phyloP scores from a whole-genome alignment of 2,888 invertebrate genomes.

The Lithophane ornitopus region DNA sequence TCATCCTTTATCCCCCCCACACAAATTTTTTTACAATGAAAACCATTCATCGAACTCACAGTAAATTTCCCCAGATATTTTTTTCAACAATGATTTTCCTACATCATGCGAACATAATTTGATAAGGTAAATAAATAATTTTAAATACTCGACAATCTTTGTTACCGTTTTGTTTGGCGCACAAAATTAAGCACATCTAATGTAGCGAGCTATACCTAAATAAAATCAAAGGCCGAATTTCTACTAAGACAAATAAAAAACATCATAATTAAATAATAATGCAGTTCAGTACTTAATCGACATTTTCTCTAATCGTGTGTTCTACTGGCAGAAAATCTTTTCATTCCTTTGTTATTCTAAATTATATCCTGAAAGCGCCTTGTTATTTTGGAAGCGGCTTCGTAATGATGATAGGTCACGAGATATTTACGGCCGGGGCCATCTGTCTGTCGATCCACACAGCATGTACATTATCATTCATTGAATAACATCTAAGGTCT shows the following conservation, averaged over 20 bases:
- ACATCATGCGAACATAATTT: not conserved
- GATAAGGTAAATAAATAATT: not conserved
- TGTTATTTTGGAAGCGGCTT: not conserved
- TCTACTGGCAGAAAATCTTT: not conserved
- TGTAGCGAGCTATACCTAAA: not conserved
- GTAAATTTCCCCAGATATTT: not conserved
- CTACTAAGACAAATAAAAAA: not conserved
- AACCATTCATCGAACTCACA: not conserved
- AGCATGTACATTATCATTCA: not conserved
- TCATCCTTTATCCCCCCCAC: not conserved
- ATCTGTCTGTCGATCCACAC: not conserved
- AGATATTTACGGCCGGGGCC: not conserved
- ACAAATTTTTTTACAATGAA: not conserved
- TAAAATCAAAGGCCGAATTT: not conserved
- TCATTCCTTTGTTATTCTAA: not conserved
- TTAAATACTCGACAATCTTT: not conserved
- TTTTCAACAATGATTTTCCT: constrained; percentile 4
- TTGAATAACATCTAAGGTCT: not conserved
- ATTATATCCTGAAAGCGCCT: not conserved
- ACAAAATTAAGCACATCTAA: not conserved
- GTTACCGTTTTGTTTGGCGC: not conserved
- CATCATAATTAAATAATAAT: not conserved
- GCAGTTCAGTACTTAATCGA: not conserved
- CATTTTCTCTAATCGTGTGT: not conserved
- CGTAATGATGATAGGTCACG: not conserved